A percentile compares a stretch with the other conserved stretches of the same genome.
These are phyloP conservation scores for Malthinus seriepunctatus DNA, from an alignment of 2,888 invertebrate genomes.

Conservation along the genomic window DNA sequence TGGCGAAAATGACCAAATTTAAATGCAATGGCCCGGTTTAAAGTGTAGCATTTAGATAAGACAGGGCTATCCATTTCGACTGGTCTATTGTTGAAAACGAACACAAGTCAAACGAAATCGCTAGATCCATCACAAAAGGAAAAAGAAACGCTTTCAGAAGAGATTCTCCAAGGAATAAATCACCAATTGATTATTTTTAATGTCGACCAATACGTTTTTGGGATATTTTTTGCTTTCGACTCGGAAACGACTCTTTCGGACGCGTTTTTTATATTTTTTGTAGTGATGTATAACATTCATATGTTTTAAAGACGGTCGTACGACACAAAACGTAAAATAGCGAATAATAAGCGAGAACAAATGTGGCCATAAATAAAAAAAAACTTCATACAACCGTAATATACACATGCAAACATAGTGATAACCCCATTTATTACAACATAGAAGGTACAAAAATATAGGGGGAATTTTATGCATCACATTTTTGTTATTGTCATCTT, in stretches of 20 bases:
- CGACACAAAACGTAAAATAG: constrained; percentile 23
- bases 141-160: constrained; percentile 6
- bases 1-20: constrained; percentile 49
- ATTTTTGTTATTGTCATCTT: constrained; percentile 9
- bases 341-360: constrained; percentile 34
- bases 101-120: constrained; percentile 6
- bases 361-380: constrained; percentile 34
- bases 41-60: constrained; percentile 55
- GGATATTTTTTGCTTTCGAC: not conserved
- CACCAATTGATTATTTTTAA: constrained; percentile 3
- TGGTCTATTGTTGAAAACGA: constrained; percentile 18
- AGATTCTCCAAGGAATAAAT: constrained; percentile 19
- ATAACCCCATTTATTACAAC: constrained; percentile 35
- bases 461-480: constrained; percentile 25
- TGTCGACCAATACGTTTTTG: not conserved
- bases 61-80: constrained; percentile 51
- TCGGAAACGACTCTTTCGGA: not conserved
- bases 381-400: constrained; percentile 31
- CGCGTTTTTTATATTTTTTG: constrained; percentile 4
- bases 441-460: constrained; percentile 10
- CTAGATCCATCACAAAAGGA: constrained; percentile 17
- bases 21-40: constrained; percentile 55
- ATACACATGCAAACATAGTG: constrained; percentile 35
- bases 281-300: constrained; percentile 20
- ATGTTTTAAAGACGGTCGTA: constrained; percentile 18